Conservation (phyloP, 1,140 invertebrate species). For the Protaetia brevitarsis region DNA sequence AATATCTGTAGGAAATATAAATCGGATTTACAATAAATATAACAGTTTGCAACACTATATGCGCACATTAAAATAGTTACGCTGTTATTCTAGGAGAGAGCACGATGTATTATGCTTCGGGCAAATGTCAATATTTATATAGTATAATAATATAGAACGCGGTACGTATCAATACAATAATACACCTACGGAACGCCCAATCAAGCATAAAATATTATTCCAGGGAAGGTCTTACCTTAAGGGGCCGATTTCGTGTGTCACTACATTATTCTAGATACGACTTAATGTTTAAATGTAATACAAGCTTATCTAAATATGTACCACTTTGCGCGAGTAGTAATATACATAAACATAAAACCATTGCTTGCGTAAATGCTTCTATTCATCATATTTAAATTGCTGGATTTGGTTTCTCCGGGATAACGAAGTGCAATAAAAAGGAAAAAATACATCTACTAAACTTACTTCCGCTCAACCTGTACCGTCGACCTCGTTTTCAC, state of each 20-base stretch:
- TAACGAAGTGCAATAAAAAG: too few species aligned
- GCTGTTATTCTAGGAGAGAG: background rate
- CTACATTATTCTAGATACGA: background rate
- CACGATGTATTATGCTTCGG: background rate
- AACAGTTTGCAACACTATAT: background rate
- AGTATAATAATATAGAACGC: background rate
- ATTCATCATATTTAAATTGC: too few species aligned
- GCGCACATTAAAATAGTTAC: background rate
- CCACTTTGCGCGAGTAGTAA: too few species aligned
- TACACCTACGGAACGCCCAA: slow-evolving; percentile 7
- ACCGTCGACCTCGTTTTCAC: too few species aligned
- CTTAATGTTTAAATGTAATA: background rate
- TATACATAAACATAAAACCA: too few species aligned
- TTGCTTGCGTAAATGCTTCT: too few species aligned
- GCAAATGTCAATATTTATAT: slow-evolving; percentile 8
- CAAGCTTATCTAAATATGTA: too few species aligned
- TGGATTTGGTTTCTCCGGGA: too few species aligned
- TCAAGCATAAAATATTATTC: slow-evolving; percentile 16
- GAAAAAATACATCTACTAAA: too few species aligned
- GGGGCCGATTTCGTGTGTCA: background rate
- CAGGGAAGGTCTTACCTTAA: background rate
- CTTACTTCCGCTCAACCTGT: too few species aligned
- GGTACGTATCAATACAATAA: slow-evolving; percentile 5
- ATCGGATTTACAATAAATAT: background rate
- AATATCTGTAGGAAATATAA: background rate